Evolutionary conservation across 23 tunicate species (phyloP).

Genomic region (Ascidia mentula): DNA sequence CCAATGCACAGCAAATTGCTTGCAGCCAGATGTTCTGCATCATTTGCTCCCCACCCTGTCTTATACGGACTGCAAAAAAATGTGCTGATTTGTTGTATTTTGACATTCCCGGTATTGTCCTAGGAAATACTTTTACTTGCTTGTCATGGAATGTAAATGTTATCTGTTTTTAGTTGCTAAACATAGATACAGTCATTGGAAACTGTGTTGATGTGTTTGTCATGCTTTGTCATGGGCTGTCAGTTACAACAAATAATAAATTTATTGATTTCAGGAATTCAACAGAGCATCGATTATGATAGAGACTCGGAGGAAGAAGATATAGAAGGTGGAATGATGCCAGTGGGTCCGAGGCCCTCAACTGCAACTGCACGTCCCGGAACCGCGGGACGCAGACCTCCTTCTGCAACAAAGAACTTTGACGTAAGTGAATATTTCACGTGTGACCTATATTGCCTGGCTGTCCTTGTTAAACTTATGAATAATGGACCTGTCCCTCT

Average conservation of each 20-base stretch:
- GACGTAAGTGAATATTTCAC: conserved; percentile 20
- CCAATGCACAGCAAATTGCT: no score
- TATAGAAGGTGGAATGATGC: conserved; percentile 42
- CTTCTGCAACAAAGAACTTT: conserved; percentile 19
- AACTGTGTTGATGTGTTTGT: not conserved
- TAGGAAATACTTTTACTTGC: no score
- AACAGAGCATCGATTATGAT: conserved; percentile 42
- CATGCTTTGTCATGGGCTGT: no score
- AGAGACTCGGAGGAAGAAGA: conserved; percentile 70
- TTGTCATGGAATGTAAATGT: no score
- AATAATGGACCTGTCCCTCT: not conserved
- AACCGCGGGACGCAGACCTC: conserved; percentile 21
- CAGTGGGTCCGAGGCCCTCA: conserved; percentile 84
- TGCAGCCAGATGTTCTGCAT: no score
- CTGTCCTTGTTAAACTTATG: not conserved
- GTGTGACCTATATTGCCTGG: not conserved
- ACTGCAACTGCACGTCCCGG: conserved; percentile 38
- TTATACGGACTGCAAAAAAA: no score
- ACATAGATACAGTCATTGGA: no score
- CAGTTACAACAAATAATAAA: no score
- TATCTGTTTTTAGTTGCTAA: not conserved
- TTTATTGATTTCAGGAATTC: conserved; percentile 34
- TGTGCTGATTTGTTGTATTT: no score
- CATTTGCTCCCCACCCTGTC: no score
- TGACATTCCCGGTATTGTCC: no score